Base-by-base conservation (phyloP, 2,113 vertebrate species). In the Oreochromis aureus region DNA sequence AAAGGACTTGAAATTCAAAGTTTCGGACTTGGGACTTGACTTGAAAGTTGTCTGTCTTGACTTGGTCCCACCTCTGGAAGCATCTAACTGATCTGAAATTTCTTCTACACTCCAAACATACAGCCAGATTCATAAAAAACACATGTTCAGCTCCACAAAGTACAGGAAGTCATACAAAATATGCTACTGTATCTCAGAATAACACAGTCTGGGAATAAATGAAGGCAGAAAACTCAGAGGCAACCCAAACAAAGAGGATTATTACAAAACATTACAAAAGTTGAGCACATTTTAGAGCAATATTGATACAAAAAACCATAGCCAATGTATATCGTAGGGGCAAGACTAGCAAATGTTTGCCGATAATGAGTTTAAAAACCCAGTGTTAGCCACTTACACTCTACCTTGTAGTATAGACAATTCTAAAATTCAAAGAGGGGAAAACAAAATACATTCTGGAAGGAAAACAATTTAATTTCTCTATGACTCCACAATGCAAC, bases 101-200 rank as follows among this genome's bases (percentile, higher is more conserved):
- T 46, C 41, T 0, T 76, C 44, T 30, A 30, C 24, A 48, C 44
- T 16, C 24, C 10, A 48, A 48, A 48, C 44, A 19, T 51, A 78
- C 24, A 78, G 44, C 15, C 44, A 0, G 10, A 51, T 19, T 51
- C 0, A 78, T 7, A 78, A 76, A 0, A 30, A 6, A 73, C 1
- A n/a, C 5, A 66, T n/a, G 1, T 66, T 66, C 2, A 0, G 1
- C 41, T 19, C 24, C 41, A 48, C 41, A 76, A 78, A 51, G 44
- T 51, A 48, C 22, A 27, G 41, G 15, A 48, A 51, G 44, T 76
- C 5, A 11, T 19, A 11, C 44, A 51, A 53, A 78, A n/a, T 30
- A n/a, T 51, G 10, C 27, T 32, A 32, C 1, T 76, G 44, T 51
- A 19, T 78, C 3, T 51, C 44, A 78, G 46, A 32, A 51, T 51